Base-by-base conservation (phyloP, 2,888 invertebrate species). In the Leucophenga maculata region DNA sequence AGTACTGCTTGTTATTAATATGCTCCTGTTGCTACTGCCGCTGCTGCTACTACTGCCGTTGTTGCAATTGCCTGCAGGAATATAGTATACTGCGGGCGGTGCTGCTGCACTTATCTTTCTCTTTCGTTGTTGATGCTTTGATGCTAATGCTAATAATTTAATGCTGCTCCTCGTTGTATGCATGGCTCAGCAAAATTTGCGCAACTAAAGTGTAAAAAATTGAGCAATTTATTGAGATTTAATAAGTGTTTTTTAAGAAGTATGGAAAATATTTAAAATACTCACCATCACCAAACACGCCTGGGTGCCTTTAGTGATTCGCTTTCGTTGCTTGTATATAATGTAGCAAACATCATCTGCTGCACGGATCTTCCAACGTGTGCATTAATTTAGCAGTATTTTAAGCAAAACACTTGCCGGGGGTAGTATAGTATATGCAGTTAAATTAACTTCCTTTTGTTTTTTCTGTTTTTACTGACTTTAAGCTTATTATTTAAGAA, bases 221-320 rank as follows among this genome's bases (percentile, higher is more conserved):
- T 26, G 4, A 26, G 4, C 4, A 26, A 26, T 3, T 26, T 26
- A 26, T 26, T 26, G 4, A 26, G 4, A 26, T 26, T 26, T 26
- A 26, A 26, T 26, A 3, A 26, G 26, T 26, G 26, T 26, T 26
- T 26, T 26, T 26, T 26, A n/a, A n/a, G n/a, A n/a, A n/a, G n/a
- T n/a, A n/a, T n/a, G n/a, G n/a, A n/a, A n/a, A n/a, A 11, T 50
- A n/a, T 50, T 1, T 50, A 50, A 13, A n/a, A 6, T 31, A 46
- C 62, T 62, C 46, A 62, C 62, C 62, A 62, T 62, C 62, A 62
- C 62, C 62, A 62, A 62, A 62, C 31, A 14, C 9, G 6, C n/a
- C 22, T 62, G 62, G 62, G 62, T 44, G 62, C 39, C 44, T 20
- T 46, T 62, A 18, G 3, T 20, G 62, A 18, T 62, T 20, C 62